Base-by-base conservation (phyloP, 2,113 vertebrate species). In the Antennarius striatus region DNA sequence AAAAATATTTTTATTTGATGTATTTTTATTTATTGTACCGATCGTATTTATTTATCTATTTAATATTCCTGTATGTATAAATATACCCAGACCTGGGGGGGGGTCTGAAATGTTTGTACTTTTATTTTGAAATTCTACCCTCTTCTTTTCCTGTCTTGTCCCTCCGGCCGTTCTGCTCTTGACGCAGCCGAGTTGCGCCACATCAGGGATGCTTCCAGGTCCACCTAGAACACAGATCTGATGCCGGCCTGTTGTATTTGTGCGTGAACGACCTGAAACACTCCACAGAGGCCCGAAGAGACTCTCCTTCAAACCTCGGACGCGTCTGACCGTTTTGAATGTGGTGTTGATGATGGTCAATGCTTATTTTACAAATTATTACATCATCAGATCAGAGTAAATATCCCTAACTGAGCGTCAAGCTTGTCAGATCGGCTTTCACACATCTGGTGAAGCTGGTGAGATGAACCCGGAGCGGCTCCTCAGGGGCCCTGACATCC, bases 111-210 rank as follows among this genome's bases (percentile, higher is more conserved):
- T 9, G 3, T 36, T 9, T 9, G 6, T 1, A 5, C 39, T 48
- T 73, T 88, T 86, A 85, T 71, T 88, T 36, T 86, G 78, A 3
- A 85, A 59, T 51, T 3, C 39, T 2, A 14, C 17, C 56, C 9
- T 5, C 7, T 0, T 3, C 2, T 22, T 15, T 83, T 87, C 81
- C 77, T 28, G 63, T 42, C 36, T n/a, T 10, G 28, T 3, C 32
- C 11, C 13, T 39, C 43, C 57, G 0, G 32, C 10, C 7, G 0
- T 1, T 0, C 14, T 8, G 4, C 0, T 0, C 60, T 80, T 83
- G 71, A 84, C 42, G 61, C 60, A 75, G 48, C 55, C 40, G 70
- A 87, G 83, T 79, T 89, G 85, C 82, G 78, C 85, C 82, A 86
- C 80, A 82, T 81, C 85, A 76, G 77, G 83, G 82, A 78, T 56